Evolutionary conservation across 2,113 vertebrate species (phyloP).

Genomic region (Nettapus auritus): DNA sequence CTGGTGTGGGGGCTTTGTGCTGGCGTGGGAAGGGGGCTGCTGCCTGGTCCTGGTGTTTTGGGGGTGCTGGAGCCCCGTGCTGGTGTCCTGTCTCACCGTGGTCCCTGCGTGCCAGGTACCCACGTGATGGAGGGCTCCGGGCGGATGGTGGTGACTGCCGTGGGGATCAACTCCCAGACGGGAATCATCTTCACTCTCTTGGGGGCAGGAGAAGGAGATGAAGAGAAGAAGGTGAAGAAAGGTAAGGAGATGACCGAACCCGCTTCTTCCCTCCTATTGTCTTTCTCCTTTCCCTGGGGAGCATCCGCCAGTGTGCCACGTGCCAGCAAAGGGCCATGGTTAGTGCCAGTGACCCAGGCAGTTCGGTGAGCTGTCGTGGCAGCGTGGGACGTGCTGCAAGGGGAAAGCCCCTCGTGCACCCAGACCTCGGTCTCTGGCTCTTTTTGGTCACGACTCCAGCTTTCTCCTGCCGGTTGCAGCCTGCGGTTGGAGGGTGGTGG

Average conservation of each 20-base stretch:
- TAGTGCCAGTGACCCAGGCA: not conserved
- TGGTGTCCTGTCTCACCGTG: not conserved
- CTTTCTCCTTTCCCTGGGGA: conserved; percentile 1
- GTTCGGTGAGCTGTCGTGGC: not conserved
- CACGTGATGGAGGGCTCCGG: conserved; percentile 99
- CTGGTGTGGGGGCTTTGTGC: not conserved
- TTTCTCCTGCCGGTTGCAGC: not conserved
- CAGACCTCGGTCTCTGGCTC: not conserved
- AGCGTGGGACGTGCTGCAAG: not conserved
- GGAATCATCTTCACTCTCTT: conserved; percentile 97
- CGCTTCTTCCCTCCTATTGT: not conserved
- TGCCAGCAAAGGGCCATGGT: fast-evolving
- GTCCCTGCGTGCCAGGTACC: conserved; percentile 80
- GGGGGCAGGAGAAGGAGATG: conserved; percentile 86
- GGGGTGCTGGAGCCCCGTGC: not conserved
- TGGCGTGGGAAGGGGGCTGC: too few species aligned
- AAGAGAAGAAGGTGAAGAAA: conserved; percentile 95
- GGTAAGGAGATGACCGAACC: conserved; percentile 77
- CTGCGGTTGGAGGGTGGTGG: not conserved
- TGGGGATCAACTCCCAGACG: conserved; percentile 95
- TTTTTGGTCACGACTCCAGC: not conserved
- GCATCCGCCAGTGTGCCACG: not conserved
- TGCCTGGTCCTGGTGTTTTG: fast-evolving
- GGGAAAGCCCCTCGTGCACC: not conserved
- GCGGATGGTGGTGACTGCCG: conserved; percentile 91